Percentiles rank a stretch among this genome's conserved stretches.
Conservation (phyloP, 2,113 vertebrate genomes). For the Emydura subglobosa region DNA sequence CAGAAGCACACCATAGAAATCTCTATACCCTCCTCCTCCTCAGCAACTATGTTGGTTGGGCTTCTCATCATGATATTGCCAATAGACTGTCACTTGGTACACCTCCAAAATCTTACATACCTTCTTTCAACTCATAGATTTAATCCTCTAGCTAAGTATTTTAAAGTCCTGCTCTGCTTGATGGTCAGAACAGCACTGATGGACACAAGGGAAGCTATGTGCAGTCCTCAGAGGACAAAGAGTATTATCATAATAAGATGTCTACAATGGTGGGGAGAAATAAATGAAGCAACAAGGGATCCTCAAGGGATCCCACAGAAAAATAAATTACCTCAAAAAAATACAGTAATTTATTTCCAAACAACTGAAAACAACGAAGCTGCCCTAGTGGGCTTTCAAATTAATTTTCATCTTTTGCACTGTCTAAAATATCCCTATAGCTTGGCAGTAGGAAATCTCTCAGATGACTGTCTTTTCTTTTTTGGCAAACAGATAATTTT, state of each 20-base stretch:
- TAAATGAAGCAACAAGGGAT: neutral
- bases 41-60: neutral
- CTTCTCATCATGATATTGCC: neutral
- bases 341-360: neutral
- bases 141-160: too few species aligned
- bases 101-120: neutral
- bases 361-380: neutral
- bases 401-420: neutral
- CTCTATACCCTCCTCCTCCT: neutral
- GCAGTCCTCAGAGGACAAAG: neutral
- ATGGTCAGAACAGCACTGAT: neutral
- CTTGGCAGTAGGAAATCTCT: neutral
- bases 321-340: neutral
- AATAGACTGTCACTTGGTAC: neutral
- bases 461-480: neutral
- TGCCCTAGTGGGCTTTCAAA: neutral
- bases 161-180: neutral
- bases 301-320: neutral
- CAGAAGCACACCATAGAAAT: neutral
- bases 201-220: neutral
- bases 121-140: neutral
- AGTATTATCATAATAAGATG: neutral
- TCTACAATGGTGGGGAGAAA: neutral
- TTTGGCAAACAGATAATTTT: neutral
- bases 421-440: neutral